Conservation (phyloP, 2,888 invertebrate genomes). For the Ichneumoninae sp. region DNA sequence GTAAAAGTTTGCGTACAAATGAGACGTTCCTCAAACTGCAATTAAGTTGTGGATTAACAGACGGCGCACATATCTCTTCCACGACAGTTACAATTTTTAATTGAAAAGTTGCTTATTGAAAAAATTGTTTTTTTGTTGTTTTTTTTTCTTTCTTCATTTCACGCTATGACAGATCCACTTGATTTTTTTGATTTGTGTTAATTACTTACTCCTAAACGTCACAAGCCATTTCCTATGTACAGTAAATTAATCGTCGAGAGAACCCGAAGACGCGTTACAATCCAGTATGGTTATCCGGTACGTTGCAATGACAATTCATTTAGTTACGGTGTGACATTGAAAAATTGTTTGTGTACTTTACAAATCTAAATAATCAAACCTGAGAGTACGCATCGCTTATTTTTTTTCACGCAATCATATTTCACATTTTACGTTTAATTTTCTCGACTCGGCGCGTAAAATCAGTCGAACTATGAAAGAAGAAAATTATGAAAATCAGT, state of each 20-base stretch:
- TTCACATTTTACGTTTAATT: background rate
- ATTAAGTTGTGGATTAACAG: constrained; percentile 40
- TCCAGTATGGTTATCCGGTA: constrained; percentile 21
- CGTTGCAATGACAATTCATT: background rate
- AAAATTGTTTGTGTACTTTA: constrained; percentile 47
- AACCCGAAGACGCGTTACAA: constrained; percentile 27
- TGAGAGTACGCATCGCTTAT: constrained; percentile 27
- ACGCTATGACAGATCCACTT: constrained; percentile 31
- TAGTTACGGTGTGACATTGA: constrained; percentile 15
- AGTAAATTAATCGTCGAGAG: constrained; percentile 36
- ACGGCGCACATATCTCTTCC: constrained; percentile 40
- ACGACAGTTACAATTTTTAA: constrained; percentile 52
- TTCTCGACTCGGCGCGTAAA: background rate
- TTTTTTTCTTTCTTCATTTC: constrained; percentile 3
- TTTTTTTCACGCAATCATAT: background rate
- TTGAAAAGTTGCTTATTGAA: constrained; percentile 20
- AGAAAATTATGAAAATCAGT: background rate
- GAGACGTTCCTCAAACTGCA: constrained; percentile 38
- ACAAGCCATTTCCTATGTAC: constrained; percentile 46
- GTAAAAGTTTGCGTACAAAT: constrained; percentile 69
- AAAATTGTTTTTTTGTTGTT: constrained; percentile 17
- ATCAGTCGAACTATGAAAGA: constrained; percentile 9
- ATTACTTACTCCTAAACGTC: constrained; percentile 34
- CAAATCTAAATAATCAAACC: constrained; percentile 42
- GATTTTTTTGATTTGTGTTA: constrained; percentile 50